Evolutionary conservation across 2,888 invertebrate genomes (phyloP).

Genomic region (Conistra vaccinii): DNA sequence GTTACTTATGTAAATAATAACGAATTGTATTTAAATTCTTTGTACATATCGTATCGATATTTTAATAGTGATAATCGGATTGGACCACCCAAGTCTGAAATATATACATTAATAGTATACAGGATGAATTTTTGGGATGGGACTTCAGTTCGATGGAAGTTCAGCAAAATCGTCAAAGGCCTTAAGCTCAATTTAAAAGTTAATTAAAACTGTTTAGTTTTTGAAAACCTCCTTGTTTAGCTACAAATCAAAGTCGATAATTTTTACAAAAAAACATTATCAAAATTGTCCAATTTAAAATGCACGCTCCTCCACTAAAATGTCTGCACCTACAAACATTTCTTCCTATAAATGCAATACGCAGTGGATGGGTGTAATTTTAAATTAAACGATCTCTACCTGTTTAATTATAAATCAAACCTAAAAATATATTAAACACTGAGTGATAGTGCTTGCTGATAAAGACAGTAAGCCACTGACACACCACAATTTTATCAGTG

Average conservation of each 20-base stretch:
- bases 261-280: neutral
- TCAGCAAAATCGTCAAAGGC: neutral
- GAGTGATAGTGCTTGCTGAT: no score
- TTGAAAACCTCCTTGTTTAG: neutral
- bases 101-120: no score
- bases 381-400: no score
- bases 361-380: no score
- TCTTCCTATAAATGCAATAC: no score
- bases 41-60: neutral
- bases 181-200: neutral
- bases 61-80: neutral
- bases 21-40: neutral
- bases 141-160: neutral
- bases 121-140: no score
- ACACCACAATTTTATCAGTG: neutral
- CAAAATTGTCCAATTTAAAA: no score
- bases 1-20: slow-evolving; percentile 1
- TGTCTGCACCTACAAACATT: no score
- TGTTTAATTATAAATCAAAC: no score
- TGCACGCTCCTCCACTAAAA: no score
- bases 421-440: no score
- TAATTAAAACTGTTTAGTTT: neutral
- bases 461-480: neutral
- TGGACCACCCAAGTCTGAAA: neutral
- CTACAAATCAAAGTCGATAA: neutral